Conservation (phyloP, 2,888 invertebrate genomes). For the Clistopyga incitator region DNA sequence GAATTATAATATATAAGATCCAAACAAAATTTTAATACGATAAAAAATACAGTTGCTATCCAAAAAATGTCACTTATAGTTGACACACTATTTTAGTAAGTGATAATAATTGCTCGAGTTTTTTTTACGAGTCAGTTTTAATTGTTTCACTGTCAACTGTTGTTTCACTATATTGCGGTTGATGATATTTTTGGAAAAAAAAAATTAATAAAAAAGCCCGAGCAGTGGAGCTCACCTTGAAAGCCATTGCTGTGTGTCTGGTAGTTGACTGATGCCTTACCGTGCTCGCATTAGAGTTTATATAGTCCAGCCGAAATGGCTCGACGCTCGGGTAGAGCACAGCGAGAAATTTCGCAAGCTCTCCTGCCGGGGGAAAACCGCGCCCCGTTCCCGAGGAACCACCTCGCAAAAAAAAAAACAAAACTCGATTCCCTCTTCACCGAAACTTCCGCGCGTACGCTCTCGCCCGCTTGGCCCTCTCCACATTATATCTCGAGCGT, state of each 20-base stretch:
- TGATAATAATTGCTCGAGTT: not conserved
- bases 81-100: not conserved
- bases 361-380: slow-evolving; percentile 30
- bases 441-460: slow-evolving; percentile 49
- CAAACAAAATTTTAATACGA: no score
- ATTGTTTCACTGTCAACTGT: not conserved
- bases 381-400: slow-evolving; percentile 31
- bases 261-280: slow-evolving; percentile 73
- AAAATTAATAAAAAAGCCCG: no score
- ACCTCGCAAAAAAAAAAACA: slow-evolving; percentile 52
- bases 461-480: slow-evolving; percentile 25
- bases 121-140: not conserved
- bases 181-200: slow-evolving; percentile 7
- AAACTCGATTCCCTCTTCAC: slow-evolving; percentile 55
- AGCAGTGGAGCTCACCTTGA: slow-evolving; percentile 70
- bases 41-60: not conserved
- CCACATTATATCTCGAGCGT: slow-evolving; percentile 19
- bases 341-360: slow-evolving; percentile 64
- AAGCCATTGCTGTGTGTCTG: slow-evolving; percentile 75
- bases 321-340: slow-evolving; percentile 46
- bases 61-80: not conserved
- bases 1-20: not conserved
- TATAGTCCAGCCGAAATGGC: slow-evolving; percentile 63
- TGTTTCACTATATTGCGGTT: not conserved
- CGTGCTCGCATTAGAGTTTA: slow-evolving; percentile 66